A percentile compares a stretch with the other conserved stretches of the same genome.
Conservation (phyloP, 2,797 vertebrate genomes). For the Pristis pectinata region DNA sequence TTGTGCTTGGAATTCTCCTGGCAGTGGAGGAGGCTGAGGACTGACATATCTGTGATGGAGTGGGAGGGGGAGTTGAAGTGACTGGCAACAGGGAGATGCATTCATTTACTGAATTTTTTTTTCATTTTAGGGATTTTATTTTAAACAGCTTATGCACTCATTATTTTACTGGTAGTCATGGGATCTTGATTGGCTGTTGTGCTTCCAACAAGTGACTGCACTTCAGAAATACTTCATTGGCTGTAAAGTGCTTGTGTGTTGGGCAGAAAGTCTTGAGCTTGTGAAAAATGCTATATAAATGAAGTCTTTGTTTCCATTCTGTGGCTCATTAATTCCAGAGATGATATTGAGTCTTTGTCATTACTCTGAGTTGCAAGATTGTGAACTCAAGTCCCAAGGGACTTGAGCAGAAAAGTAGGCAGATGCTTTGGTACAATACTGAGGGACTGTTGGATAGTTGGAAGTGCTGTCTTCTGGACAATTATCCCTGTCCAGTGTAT, state of each 20-base stretch:
- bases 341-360: too few species aligned
- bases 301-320: background rate
- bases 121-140: background rate
- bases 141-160: background rate
- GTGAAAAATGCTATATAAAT: background rate
- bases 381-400: background rate
- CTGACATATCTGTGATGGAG: too few species aligned
- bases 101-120: too few species aligned
- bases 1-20: too few species aligned
- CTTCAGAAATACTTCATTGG: background rate
- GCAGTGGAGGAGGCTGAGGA: too few species aligned
- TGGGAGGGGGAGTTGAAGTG: too few species aligned
- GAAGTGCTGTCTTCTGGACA: too few species aligned
- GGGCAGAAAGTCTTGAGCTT: background rate
- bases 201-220: background rate
- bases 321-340: too few species aligned
- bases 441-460: too few species aligned
- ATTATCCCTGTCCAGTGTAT: too few species aligned
- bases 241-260: background rate
- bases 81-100: too few species aligned
- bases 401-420: background rate
- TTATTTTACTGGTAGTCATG: background rate
- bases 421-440: too few species aligned
- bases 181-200: background rate
- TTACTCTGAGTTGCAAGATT: background rate